Percentiles rank a stretch among this genome's conserved stretches.
Conservation (phyloP, 2,888 invertebrate species). For the Steromphala cineraria region DNA sequence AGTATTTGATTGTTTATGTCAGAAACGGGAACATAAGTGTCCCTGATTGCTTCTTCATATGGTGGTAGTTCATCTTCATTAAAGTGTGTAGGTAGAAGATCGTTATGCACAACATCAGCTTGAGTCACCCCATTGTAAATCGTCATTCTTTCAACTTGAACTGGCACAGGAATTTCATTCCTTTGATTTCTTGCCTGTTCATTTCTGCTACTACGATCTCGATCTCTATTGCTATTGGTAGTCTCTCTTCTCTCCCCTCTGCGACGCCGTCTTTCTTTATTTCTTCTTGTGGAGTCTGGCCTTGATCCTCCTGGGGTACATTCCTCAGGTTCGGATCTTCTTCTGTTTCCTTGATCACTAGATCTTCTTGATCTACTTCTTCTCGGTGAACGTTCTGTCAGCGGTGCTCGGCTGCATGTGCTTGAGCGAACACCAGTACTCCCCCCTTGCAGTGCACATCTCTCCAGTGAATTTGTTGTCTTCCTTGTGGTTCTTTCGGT, state of each 20-base stretch:
- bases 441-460: slow-evolving; percentile 31
- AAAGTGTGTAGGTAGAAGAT: slow-evolving; percentile 42
- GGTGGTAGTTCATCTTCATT: slow-evolving; percentile 67
- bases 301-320: background rate
- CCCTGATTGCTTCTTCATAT: slow-evolving; percentile 47
- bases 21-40: slow-evolving; percentile 5
- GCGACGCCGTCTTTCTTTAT: slow-evolving; percentile 1
- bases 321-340: slow-evolving; percentile 14
- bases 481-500: slow-evolving; percentile 27
- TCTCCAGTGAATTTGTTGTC: slow-evolving; percentile 24
- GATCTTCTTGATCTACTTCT: slow-evolving; percentile 31
- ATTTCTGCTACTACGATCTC: background rate
- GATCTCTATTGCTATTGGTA: background rate
- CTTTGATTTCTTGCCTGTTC: background rate
- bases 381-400: slow-evolving; percentile 27
- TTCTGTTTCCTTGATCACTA: slow-evolving; percentile 20
- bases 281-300: slow-evolving; percentile 23
- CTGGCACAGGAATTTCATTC: slow-evolving; percentile 17
- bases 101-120: background rate
- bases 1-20: background rate
- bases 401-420: slow-evolving; percentile 31
- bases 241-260: slow-evolving; percentile 11
- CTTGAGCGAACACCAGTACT: slow-evolving; percentile 21
- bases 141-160: slow-evolving; percentile 9
- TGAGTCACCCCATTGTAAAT: background rate